Percentiles rank a stretch among this genome's conserved stretches.
Conservation (phyloP, 1,140 invertebrate species). For the Cherax quadricarinatus region DNA sequence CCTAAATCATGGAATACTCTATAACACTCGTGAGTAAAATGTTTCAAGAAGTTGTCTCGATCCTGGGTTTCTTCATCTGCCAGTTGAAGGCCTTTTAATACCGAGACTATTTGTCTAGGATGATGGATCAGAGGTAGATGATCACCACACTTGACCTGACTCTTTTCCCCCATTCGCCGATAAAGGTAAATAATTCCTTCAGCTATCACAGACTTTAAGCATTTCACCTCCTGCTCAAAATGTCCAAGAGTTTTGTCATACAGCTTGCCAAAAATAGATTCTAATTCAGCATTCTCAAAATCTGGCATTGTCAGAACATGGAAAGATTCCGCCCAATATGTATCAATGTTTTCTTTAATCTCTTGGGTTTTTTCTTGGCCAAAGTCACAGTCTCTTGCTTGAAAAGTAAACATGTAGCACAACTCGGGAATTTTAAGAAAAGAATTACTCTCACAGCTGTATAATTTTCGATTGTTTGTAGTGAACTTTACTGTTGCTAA, state of each 20-base stretch:
- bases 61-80: constrained; percentile 60
- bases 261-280: constrained; percentile 40
- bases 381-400: constrained; percentile 32
- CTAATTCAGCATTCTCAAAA: constrained; percentile 37
- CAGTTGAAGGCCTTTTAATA: constrained; percentile 56
- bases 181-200: constrained; percentile 56
- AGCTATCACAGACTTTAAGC: constrained; percentile 51
- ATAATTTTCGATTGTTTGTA: constrained; percentile 30
- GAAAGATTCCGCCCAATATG: constrained; percentile 40
- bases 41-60: constrained; percentile 59
- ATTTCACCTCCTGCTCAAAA: constrained; percentile 64
- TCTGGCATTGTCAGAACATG: constrained; percentile 47
- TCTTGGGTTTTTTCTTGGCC: constrained; percentile 50
- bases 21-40: constrained; percentile 58
- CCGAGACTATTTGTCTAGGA: constrained; percentile 50
- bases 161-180: constrained; percentile 44
- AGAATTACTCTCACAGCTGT: constrained; percentile 34
- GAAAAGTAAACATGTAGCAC: constrained; percentile 53
- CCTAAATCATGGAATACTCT: constrained; percentile 56
- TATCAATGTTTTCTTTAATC: constrained; percentile 42
- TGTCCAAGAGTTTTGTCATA: constrained; percentile 55
- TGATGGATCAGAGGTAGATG: constrained; percentile 49
- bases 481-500: constrained; percentile 57
- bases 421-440: constrained; percentile 47
- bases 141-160: constrained; percentile 34